Conservation (phyloP, 2,113 vertebrate species). For the Climacteris rufus region DNA sequence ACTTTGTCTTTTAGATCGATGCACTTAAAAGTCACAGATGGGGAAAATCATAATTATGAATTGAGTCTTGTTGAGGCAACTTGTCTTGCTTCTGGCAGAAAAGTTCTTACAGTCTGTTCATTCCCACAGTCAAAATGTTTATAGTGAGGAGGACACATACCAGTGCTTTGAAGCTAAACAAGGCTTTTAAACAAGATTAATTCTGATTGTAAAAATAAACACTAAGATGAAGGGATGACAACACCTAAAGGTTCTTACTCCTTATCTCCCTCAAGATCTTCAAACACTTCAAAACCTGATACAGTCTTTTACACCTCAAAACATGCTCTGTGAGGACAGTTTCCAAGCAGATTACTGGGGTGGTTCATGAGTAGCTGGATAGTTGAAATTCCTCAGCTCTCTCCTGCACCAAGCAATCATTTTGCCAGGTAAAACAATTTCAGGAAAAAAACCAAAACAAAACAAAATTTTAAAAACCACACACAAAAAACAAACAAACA, state of each 20-base stretch:
- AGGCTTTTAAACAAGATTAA: not conserved
- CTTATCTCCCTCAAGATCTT: not conserved
- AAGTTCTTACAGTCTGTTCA: not conserved
- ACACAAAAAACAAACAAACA: no score
- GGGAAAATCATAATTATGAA: not conserved
- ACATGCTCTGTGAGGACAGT: not conserved
- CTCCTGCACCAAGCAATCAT: not conserved
- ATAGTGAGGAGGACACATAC: not conserved
- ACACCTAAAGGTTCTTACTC: not conserved
- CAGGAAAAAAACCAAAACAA: fast-evolving
- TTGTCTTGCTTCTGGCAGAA: not conserved
- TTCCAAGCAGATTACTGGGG: not conserved
- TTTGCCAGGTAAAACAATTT: not conserved
- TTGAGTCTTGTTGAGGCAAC: not conserved
- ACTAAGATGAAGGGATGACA: not conserved
- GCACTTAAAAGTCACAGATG: not conserved
- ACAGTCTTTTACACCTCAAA: not conserved
- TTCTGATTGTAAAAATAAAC: not conserved
- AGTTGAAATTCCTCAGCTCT: not conserved
- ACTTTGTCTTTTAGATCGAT: not conserved
- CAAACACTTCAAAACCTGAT: not conserved
- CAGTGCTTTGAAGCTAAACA: not conserved
- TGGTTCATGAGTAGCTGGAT: not conserved
- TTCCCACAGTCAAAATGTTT: not conserved
- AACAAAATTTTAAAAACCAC: no score